Percentiles rank a stretch among this genome's conserved stretches.
Conservation (phyloP, 2,888 invertebrate genomes). For the Cylindroiulus punctatus region DNA sequence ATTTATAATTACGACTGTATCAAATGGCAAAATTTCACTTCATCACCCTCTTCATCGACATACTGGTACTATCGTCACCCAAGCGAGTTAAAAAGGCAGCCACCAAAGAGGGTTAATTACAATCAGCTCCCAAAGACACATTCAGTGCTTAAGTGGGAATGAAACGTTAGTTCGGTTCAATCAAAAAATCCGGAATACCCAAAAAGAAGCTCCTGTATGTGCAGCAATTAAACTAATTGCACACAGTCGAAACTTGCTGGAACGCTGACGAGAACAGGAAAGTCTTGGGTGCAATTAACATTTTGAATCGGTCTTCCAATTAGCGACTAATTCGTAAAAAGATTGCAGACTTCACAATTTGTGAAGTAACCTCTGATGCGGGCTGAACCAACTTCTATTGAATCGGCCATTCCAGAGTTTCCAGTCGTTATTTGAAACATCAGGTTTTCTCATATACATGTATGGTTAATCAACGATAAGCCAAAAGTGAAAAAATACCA, state of each 20-base stretch:
- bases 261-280: not conserved
- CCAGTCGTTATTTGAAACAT: too few species aligned
- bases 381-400: too few species aligned
- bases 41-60: too few species aligned
- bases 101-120: conserved; percentile 6
- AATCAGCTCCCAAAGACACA: not conserved
- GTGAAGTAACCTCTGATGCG: too few species aligned
- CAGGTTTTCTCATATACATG: too few species aligned
- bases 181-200: not conserved
- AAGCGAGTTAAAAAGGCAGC: not conserved
- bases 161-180: not conserved
- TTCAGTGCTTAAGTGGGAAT: not conserved
- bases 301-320: conserved; percentile 19
- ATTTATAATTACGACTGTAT: too few species aligned
- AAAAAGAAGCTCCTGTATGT: not conserved
- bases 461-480: too few species aligned
- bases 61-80: not conserved
- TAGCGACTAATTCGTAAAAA: not conserved
- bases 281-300: conserved; percentile 12
- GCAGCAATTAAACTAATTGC: conserved; percentile 27
- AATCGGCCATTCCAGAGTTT: too few species aligned
- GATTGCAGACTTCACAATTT: not conserved
- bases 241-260: not conserved
- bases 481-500: too few species aligned
- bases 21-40: too few species aligned